Evolutionary conservation across 1,140 invertebrate species (phyloP), one percentile per base, ranked within the genome.

Genomic region (Prorops nasuta): DNA sequence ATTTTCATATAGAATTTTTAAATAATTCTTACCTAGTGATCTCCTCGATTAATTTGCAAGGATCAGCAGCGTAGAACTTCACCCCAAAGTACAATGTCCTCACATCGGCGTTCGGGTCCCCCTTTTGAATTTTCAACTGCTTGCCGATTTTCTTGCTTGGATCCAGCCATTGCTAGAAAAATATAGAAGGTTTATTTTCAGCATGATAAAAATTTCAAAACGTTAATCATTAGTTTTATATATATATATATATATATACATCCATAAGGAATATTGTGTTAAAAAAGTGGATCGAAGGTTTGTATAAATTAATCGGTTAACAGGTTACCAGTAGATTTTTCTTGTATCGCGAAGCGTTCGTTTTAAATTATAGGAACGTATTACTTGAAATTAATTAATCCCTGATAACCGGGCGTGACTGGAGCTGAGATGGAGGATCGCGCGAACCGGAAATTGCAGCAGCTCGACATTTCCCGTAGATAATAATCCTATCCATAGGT

Each of bases 11-110:
- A n/a, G n/a, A n/a, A n/a, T n/a, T n/a, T n/a, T n/a, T n/a, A n/a
- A n/a, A n/a, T n/a, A n/a, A n/a, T n/a, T n/a, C n/a, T n/a, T 73
- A 94, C 92, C 92, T 86, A 21, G 94, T 98, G 55, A 96, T 92
- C 79, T 98, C 94, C 79, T 97, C 94, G 32, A 93, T 81, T 40
- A 98, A 80, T 69, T 96, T 96, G 80, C 91, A 94, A 1, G 94
- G 97, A 79, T 99, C 96, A 2, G 93, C 93, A 0, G 96, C 94
- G 76, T 98, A 99, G 78, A 98, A 99, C 78, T 99, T 99, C 38
- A 99, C 96, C 28, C 93, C 91, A 69, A 99, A 98, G 71, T 98
- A 94, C 55, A 99, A 87, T 15, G 93, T 96, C 73, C 91, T 93
- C 2, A 85, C 86, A 57, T 91, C 87, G 52, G 82, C 78, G 50